phyloP scores from a whole-genome alignment of 2,888 invertebrate genomes.

The Leucoma salicis region DNA sequence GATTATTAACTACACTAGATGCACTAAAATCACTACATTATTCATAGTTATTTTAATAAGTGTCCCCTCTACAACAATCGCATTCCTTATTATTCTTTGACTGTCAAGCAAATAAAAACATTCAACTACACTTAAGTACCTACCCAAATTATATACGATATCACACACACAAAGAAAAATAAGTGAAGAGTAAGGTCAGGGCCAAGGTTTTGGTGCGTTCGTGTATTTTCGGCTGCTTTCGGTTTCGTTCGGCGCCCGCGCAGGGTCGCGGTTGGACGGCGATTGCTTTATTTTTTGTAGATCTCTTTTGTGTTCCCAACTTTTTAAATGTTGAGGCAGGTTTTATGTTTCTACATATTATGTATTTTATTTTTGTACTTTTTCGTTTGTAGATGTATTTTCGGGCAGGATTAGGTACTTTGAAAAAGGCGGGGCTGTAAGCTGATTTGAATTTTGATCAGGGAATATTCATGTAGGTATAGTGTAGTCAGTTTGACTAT shows the following conservation, averaged over 20 bases:
- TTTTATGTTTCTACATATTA: slow-evolving; percentile 8
- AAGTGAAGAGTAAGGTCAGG: slow-evolving; percentile 76
- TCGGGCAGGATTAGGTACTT: slow-evolving; percentile 1
- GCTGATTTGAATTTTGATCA: too few species aligned
- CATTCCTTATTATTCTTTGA: slow-evolving; percentile 48
- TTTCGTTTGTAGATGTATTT: background rate
- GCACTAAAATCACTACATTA: too few species aligned
- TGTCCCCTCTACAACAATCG: background rate
- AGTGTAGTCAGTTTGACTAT: too few species aligned
- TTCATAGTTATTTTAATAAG: background rate
- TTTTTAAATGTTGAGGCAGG: slow-evolving; percentile 28
- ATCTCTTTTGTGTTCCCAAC: slow-evolving; percentile 26
- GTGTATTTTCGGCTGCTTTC: slow-evolving; percentile 52
- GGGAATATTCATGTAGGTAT: too few species aligned
- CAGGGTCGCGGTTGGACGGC: slow-evolving; percentile 53
- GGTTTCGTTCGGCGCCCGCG: slow-evolving; percentile 49
- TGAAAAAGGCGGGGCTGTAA: slow-evolving; percentile 1
- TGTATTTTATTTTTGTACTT: background rate
- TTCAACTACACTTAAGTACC: slow-evolving; percentile 39
- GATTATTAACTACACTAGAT: too few species aligned
- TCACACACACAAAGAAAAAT: slow-evolving; percentile 35
- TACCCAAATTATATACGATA: slow-evolving; percentile 70
- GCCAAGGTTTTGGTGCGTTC: slow-evolving; percentile 58
- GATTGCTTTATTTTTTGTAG: slow-evolving; percentile 35
- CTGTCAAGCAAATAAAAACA: slow-evolving; percentile 43